A percentile compares a stretch with the other conserved stretches of the same genome.
Conservation (phyloP, 2,888 invertebrate genomes). For the Cephonodes hylas region DNA sequence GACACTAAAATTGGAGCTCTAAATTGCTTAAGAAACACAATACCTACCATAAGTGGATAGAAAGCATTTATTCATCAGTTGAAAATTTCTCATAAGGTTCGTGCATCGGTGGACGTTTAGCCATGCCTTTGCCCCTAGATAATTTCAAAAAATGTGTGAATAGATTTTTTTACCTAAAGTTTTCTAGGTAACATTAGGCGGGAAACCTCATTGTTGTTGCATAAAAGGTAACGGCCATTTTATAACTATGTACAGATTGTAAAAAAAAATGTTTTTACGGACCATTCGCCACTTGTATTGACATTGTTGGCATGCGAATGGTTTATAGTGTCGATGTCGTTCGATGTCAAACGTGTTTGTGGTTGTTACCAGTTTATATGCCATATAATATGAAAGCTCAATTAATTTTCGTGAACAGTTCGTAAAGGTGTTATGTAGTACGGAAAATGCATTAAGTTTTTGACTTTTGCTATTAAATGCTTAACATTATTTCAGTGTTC, state of each 20-base stretch:
- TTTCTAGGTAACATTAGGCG: slow-evolving; percentile 62
- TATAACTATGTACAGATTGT: slow-evolving; percentile 18
- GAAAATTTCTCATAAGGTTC: slow-evolving; percentile 4
- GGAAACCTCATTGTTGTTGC: slow-evolving; percentile 58
- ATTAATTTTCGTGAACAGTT: slow-evolving; percentile 1
- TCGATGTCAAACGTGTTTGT: not conserved
- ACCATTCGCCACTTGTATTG: not conserved
- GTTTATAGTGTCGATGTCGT: not conserved
- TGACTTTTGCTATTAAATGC: not conserved
- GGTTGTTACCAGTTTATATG: slow-evolving; percentile 5
- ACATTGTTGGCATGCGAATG: not conserved
- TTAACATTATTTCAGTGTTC: not conserved
- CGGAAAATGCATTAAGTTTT: not conserved
- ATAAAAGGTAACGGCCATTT: slow-evolving; percentile 14
- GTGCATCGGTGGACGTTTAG: not conserved
- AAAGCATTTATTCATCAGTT: not conserved
- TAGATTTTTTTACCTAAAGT: slow-evolving; percentile 72
- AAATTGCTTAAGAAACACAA: not conserved
- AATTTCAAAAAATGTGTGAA: slow-evolving; percentile 27
- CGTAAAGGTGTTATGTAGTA: not conserved
- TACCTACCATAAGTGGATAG: not conserved
- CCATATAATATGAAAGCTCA: slow-evolving; percentile 1
- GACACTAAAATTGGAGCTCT: not conserved
- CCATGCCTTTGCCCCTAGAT: slow-evolving; percentile 3
- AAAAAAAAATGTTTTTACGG: slow-evolving; percentile 17